Percentiles rank a stretch among this genome's conserved stretches.
Conservation (phyloP, 2,797 vertebrate genomes). For the Paedocypris micromegethes region DNA sequence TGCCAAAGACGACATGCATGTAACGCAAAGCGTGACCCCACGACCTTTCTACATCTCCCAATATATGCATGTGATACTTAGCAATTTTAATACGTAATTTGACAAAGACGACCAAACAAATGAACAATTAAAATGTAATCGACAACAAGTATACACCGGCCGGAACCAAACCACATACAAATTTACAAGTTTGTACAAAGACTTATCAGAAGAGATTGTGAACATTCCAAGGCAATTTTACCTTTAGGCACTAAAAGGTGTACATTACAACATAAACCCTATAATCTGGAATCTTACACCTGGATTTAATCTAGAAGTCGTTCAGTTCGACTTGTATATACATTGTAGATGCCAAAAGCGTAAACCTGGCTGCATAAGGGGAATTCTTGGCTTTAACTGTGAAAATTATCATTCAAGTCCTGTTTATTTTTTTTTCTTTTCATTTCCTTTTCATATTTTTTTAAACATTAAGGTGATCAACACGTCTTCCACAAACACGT, state of each 20-base stretch:
- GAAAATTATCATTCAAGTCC: slow-evolving; percentile 27
- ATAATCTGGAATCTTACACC: slow-evolving; percentile 36
- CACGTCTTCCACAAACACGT: slow-evolving; percentile 37
- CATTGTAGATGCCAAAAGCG: slow-evolving; percentile 6
- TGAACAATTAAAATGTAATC: slow-evolving; percentile 20
- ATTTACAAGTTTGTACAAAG: slow-evolving; percentile 65
- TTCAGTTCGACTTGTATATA: slow-evolving; percentile 12
- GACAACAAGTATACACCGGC: slow-evolving; percentile 31
- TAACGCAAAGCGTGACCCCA: slow-evolving; percentile 13
- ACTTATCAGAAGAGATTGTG: slow-evolving; percentile 60
- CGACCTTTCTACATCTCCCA: too few relatives aligned
- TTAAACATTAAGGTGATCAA: slow-evolving; percentile 2
- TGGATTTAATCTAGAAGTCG: slow-evolving; percentile 23
- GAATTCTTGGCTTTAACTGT: slow-evolving; percentile 44
- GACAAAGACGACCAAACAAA: slow-evolving; percentile 26
- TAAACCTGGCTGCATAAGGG: slow-evolving; percentile 40
- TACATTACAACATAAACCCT: slow-evolving; percentile 62
- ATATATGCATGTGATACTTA: background rate
- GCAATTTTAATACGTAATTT: slow-evolving; percentile 16
- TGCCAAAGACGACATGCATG: slow-evolving; percentile 32
- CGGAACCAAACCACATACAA: slow-evolving; percentile 51
- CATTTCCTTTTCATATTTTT: too few relatives aligned
- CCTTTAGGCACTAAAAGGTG: slow-evolving; percentile 75
- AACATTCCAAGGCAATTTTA: slow-evolving; percentile 67
- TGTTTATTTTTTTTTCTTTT: slow-evolving; percentile 1